Conservation (phyloP, 23 tunicate genomes). For the Halocynthia aurantium region DNA sequence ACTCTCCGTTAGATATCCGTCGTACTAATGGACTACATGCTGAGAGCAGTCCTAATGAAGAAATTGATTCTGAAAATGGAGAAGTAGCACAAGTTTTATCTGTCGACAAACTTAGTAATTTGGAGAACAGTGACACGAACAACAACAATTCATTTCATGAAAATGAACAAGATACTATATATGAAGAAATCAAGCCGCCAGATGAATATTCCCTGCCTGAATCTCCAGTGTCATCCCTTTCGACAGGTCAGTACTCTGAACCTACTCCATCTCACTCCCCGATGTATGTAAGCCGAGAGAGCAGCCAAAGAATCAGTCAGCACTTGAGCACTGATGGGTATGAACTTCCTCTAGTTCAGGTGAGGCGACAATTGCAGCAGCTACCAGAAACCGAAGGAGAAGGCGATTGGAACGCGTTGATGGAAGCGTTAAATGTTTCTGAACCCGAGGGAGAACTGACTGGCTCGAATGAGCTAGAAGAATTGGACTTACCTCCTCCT, state of each 20-base stretch:
- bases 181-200: conserved; percentile 37
- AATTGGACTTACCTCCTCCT: background rate
- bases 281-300: background rate
- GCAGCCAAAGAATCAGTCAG: conserved; percentile 1
- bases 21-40: background rate
- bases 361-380: too few relatives aligned
- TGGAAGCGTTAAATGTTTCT: conserved; percentile 20
- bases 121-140: background rate
- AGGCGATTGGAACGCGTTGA: conserved; percentile 44
- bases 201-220: conserved; percentile 23
- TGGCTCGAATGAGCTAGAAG: background rate
- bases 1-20: conserved; percentile 39
- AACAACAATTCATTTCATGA: background rate
- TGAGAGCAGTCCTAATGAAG: background rate
- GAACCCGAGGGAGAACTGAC: background rate
- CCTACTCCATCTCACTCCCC: conserved; percentile 19
- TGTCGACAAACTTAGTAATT: background rate
- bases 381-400: conserved; percentile 5
- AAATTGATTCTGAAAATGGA: background rate
- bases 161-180: background rate
- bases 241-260: background rate
- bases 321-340: background rate
- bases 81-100: too few relatives aligned
- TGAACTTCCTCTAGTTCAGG: background rate
- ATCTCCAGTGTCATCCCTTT: conserved; percentile 40